phyloP scores from a whole-genome alignment of 2,113 vertebrate genomes.

The Pangasianodon gigas region DNA sequence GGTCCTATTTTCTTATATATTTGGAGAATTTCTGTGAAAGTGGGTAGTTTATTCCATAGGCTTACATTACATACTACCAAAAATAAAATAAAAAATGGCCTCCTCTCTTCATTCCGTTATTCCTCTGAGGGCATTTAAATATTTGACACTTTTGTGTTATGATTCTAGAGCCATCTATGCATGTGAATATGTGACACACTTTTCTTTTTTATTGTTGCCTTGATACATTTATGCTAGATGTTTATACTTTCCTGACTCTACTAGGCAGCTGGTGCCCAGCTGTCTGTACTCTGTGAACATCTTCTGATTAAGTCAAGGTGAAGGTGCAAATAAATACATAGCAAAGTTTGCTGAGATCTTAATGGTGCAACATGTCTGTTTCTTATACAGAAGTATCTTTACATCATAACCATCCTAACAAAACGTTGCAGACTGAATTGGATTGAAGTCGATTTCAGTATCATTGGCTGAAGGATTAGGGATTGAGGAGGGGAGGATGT shows the following conservation, averaged over 20 bases:
- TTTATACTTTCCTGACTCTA: slow-evolving; percentile 10
- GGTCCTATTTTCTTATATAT: not conserved
- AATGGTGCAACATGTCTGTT: not conserved
- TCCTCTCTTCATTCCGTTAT: not conserved
- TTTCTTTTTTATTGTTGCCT: not conserved
- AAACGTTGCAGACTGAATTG: not conserved
- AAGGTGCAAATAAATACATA: not conserved
- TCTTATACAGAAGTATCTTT: not conserved
- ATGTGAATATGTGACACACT: not conserved
- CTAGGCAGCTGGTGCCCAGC: not conserved
- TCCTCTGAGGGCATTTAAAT: not conserved
- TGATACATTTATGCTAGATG: not conserved
- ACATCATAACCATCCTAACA: not conserved
- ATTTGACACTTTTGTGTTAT: not conserved
- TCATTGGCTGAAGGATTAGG: not conserved
- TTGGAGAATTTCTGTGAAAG: not conserved
- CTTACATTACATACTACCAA: not conserved
- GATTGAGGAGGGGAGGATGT: not conserved
- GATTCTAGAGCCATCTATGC: not conserved
- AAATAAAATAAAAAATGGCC: not conserved
- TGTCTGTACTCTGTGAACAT: slow-evolving; percentile 23
- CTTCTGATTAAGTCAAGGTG: slow-evolving; percentile 14
- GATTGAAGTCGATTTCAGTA: not conserved
- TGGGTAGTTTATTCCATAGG: not conserved
- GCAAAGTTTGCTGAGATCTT: not conserved